Evolutionary conservation across 2,797 vertebrate genomes (phyloP).

Genomic region (Brotula barbata): DNA sequence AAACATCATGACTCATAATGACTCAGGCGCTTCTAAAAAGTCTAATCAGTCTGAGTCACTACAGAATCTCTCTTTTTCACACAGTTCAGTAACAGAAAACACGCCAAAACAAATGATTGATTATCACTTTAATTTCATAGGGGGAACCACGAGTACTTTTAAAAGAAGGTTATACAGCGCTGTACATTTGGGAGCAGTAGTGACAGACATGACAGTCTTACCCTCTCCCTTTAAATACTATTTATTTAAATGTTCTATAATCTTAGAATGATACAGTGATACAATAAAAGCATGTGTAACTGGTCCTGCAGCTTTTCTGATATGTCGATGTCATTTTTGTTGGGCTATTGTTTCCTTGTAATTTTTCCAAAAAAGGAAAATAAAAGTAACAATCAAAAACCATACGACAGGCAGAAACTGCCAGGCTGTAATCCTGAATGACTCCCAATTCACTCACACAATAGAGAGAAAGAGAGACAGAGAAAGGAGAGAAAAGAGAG

Average conservation of each 20-base stretch:
- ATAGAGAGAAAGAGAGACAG: constrained; percentile 84
- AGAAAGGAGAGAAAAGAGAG: constrained; percentile 54
- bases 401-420: constrained; percentile 78
- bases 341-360: constrained; percentile 69
- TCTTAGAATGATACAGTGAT: constrained; percentile 82
- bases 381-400: constrained; percentile 73
- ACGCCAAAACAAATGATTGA: constrained; percentile 41
- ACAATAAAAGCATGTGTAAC: constrained; percentile 85
- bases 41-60: not conserved
- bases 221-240: constrained; percentile 88
- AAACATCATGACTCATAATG: too few species aligned
- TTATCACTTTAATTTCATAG: constrained; percentile 74
- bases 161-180: constrained; percentile 79
- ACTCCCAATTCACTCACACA: constrained; percentile 88
- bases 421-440: constrained; percentile 77
- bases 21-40: too few species aligned
- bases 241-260: constrained; percentile 83
- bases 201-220: constrained; percentile 85
- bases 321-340: constrained; percentile 73
- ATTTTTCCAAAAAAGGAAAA: constrained; percentile 74
- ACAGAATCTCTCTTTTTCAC: not conserved
- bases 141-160: constrained; percentile 76
- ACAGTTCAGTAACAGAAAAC: constrained; percentile 41
- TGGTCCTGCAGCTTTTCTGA: constrained; percentile 87
- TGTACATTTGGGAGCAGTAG: constrained; percentile 78